Conservation (phyloP, 53 echinoderm and acorn worm species). For the Patiria pectinifera region DNA sequence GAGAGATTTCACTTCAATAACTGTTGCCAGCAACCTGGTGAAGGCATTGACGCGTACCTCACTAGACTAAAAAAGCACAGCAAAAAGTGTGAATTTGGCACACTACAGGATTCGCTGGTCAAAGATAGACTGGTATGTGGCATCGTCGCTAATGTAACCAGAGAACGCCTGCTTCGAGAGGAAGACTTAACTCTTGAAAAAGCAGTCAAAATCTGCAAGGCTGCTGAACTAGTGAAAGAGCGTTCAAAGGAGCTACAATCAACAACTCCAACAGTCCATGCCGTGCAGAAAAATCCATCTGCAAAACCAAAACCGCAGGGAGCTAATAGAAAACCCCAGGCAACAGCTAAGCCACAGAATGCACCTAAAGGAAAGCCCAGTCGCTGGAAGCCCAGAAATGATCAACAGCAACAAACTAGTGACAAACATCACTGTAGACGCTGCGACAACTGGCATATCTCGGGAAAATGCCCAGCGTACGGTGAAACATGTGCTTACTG, state of each 20-base stretch:
- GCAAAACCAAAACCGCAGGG: slow-evolving; percentile 16
- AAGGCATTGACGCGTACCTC: slow-evolving; percentile 54
- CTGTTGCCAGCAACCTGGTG: slow-evolving; percentile 47
- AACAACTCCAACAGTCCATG: slow-evolving; percentile 17
- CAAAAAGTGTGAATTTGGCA: slow-evolving; percentile 71
- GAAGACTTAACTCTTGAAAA: slow-evolving; percentile 33
- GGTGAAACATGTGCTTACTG: slow-evolving; percentile 35
- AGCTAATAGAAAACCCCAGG: neutral
- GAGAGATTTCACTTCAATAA: slow-evolving; percentile 56
- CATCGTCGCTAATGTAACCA: slow-evolving; percentile 18
- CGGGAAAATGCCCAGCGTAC: slow-evolving; percentile 38
- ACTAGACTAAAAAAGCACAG: slow-evolving; percentile 73
- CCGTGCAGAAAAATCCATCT: slow-evolving; percentile 17
- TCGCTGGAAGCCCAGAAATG: slow-evolving; percentile 7
- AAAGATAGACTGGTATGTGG: slow-evolving; percentile 64
- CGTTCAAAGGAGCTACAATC: slow-evolving; percentile 35
- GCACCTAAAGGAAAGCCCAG: slow-evolving; percentile 1
- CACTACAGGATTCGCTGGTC: slow-evolving; percentile 60
- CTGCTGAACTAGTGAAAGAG: slow-evolving; percentile 55
- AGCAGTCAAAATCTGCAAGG: slow-evolving; percentile 54
- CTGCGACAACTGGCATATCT: slow-evolving; percentile 27
- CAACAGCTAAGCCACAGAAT: slow-evolving; percentile 21
- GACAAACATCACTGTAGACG: slow-evolving; percentile 36
- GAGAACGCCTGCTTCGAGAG: slow-evolving; percentile 59
- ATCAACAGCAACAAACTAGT: slow-evolving; percentile 3